Evolutionary conservation across 2,888 invertebrate species (phyloP).

Genomic region (Nasonia oneida): DNA sequence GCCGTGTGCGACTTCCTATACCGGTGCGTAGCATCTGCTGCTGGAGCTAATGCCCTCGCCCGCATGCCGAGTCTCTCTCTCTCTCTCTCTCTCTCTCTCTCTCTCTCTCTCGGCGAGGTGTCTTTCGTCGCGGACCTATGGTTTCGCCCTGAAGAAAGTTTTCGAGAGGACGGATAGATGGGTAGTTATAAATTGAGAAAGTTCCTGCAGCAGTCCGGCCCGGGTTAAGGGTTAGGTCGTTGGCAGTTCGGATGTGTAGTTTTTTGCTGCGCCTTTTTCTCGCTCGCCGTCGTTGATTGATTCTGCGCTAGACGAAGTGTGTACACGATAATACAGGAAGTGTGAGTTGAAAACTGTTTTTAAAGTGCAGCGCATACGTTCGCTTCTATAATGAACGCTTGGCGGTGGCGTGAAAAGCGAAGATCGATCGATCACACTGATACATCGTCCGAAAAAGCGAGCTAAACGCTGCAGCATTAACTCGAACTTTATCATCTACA

Average conservation of each 20-base stretch:
- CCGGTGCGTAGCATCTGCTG: not conserved
- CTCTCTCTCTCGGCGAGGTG: not conserved
- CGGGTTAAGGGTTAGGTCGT: not conserved
- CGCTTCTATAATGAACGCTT: not conserved
- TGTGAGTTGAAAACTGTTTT: no score
- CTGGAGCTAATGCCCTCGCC: not conserved
- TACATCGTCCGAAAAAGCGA: no score
- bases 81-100: no score
- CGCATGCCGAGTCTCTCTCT: not conserved
- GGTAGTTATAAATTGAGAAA: slow-evolving; percentile 13
- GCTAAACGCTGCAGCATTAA: no score
- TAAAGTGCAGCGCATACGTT: no score
- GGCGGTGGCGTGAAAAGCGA: not conserved
- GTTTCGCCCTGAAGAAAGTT: not conserved
- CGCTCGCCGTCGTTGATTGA: not conserved
- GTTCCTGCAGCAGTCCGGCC: not conserved
- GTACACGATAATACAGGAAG: not conserved
- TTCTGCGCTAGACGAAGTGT: not conserved
- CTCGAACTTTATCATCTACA: not conserved
- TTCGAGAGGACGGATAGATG: not conserved
- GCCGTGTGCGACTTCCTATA: not conserved
- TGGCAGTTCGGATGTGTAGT: not conserved
- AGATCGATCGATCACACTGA: not conserved
- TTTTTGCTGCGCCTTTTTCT: not conserved
- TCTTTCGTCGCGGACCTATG: not conserved